Conservation (phyloP, 1,140 invertebrate species). For the Bombyx mori region ASM3026992v2 NC_085127.1:4007501-4008000, state of each 20-base stretch:
- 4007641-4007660: conserved; percentile 31
- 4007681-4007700: conserved; percentile 42
- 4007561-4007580: neutral
- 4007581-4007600: conserved; percentile 1
- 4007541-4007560: conserved; percentile 3
- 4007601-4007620: conserved; percentile 20
- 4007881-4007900: conserved; percentile 30
- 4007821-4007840: conserved; percentile 38
- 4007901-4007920: conserved; percentile 56
- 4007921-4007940: conserved; percentile 49
- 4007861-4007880: conserved; percentile 46
- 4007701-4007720: conserved; percentile 42
- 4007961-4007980: conserved; percentile 41
- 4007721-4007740: conserved; percentile 66
- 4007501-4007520: conserved; percentile 7
- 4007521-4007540: conserved; percentile 4
- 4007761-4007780: conserved; percentile 51
- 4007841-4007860: conserved; percentile 37
- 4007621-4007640: conserved; percentile 27
- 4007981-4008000: conserved; percentile 48
- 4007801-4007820: conserved; percentile 41
- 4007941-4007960: conserved; percentile 33
- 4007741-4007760: conserved; percentile 24
- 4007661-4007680: conserved; percentile 22
- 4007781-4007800: conserved; percentile 53